phyloP scores from a whole-genome alignment of 2,113 vertebrate genomes.

The Hydrochoerus hydrochaeris region DNA sequence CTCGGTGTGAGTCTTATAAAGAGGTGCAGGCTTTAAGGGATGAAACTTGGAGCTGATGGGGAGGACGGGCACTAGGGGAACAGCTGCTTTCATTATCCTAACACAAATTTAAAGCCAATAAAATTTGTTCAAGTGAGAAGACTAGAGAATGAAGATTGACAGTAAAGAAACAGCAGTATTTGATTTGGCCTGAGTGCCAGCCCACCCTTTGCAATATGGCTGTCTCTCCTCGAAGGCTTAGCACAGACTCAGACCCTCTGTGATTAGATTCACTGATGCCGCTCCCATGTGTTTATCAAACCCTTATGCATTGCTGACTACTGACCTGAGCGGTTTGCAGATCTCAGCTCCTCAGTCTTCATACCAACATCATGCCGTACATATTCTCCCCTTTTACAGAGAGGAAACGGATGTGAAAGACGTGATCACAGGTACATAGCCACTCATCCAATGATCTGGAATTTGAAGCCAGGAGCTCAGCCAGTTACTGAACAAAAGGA shows the following conservation, averaged over 20 bases:
- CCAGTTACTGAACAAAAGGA: background rate
- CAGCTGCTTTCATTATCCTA: constrained; percentile 71
- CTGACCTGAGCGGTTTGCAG: background rate
- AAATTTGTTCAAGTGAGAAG: constrained; percentile 76
- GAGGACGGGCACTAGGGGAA: constrained; percentile 27
- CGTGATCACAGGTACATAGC: background rate
- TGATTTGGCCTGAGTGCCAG: background rate
- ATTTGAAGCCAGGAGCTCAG: background rate
- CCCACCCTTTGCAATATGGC: background rate
- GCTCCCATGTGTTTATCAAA: background rate
- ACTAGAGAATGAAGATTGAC: constrained; percentile 66
- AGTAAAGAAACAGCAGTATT: constrained; percentile 35
- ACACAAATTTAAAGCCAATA: constrained; percentile 74
- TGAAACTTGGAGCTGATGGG: background rate
- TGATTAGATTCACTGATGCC: background rate
- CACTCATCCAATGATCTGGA: background rate
- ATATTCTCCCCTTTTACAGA: background rate
- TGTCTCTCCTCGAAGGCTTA: background rate
- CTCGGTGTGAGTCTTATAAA: background rate
- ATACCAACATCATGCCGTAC: background rate
- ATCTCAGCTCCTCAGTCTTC: background rate
- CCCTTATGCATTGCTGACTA: background rate
- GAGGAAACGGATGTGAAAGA: background rate
- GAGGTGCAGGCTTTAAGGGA: background rate
- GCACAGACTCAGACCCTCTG: background rate